A percentile compares a stretch with the other conserved stretches of the same genome.
phyloP scores from a whole-genome alignment of 2,797 vertebrate genomes.

The Austrolebias charrua region DNA sequence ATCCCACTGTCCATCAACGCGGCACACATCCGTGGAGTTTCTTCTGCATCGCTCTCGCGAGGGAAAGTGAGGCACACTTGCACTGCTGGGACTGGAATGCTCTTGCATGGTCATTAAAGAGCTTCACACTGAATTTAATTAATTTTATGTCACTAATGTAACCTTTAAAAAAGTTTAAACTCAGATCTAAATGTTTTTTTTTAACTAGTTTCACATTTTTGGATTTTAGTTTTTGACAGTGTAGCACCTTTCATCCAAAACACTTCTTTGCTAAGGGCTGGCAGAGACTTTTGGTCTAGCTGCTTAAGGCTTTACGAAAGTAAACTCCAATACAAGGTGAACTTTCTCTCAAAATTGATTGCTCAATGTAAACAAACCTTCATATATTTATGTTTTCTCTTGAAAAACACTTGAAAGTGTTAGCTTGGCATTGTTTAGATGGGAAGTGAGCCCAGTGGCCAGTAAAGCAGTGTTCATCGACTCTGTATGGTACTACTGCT shows the following conservation, averaged over 20 bases:
- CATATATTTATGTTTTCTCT: constrained; percentile 1
- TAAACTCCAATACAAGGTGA: not conserved
- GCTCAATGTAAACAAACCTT: constrained; percentile 1
- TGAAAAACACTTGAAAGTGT: constrained; percentile 38
- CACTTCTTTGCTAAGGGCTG: no score
- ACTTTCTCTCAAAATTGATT: not conserved
- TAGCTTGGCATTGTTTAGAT: constrained; percentile 60
- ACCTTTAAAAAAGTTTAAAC: constrained; percentile 2
- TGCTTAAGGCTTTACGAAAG: not conserved
- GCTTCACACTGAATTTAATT: constrained; percentile 36
- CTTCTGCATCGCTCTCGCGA: constrained; percentile 57
- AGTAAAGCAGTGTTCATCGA: constrained; percentile 77
- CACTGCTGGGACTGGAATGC: constrained; percentile 41
- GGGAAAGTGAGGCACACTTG: constrained; percentile 72
- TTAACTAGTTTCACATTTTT: not conserved
- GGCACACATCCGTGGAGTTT: constrained; percentile 69
- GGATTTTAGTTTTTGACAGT: not conserved
- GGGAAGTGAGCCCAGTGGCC: constrained; percentile 71
- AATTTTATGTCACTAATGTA: constrained; percentile 14
- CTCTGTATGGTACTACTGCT: constrained; percentile 76
- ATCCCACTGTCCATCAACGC: constrained; percentile 77
- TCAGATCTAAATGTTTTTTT: no score
- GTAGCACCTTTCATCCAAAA: no score
- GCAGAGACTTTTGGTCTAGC: no score
- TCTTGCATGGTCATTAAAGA: constrained; percentile 39